phyloP scores from a whole-genome alignment of 2,113 vertebrate genomes.

The Coreoperca whiteheadi region DNA sequence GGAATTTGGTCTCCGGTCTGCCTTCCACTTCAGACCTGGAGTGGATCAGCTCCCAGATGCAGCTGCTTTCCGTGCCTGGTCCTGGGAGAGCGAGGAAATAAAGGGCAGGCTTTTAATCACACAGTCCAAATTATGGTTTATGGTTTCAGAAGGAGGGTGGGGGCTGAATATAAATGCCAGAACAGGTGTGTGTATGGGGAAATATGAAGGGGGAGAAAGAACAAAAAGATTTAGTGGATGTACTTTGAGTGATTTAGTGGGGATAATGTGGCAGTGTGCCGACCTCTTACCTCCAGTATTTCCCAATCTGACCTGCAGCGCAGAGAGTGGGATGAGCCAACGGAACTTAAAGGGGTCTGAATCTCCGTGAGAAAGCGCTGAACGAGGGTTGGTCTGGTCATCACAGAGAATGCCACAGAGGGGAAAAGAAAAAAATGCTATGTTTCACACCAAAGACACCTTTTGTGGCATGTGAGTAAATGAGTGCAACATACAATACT shows the following conservation, averaged over 20 bases:
- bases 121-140: conserved; percentile 62
- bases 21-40: conserved; percentile 95
- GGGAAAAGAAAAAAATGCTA: background rate
- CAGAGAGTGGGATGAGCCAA: conserved; percentile 95
- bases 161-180: conserved; percentile 42
- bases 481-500: conserved; percentile 60
- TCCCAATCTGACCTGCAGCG: conserved; percentile 94
- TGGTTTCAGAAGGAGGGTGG: conserved; percentile 51
- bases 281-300: conserved; percentile 91
- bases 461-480: conserved; percentile 6
- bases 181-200: conserved; percentile 16
- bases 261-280: conserved; percentile 4
- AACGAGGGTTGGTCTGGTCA: conserved; percentile 85
- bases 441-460: conserved; percentile 1
- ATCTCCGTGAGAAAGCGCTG: conserved; percentile 88
- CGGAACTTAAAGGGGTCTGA: conserved; percentile 95
- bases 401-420: conserved; percentile 9
- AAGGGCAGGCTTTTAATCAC: conserved; percentile 65
- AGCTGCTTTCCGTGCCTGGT: conserved; percentile 90
- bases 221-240: conserved; percentile 60
- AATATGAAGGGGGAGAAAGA: conserved; percentile 34
- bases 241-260: conserved; percentile 62
- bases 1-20: conserved; percentile 94
- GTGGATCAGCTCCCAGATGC: conserved; percentile 96
- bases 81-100: conserved; percentile 51